A percentile compares a stretch with the other conserved stretches of the same genome.
These are phyloP conservation scores for Chaunax sp. DNA, from an alignment of 2,797 vertebrate genomes.

Conservation along the genomic window DNA sequence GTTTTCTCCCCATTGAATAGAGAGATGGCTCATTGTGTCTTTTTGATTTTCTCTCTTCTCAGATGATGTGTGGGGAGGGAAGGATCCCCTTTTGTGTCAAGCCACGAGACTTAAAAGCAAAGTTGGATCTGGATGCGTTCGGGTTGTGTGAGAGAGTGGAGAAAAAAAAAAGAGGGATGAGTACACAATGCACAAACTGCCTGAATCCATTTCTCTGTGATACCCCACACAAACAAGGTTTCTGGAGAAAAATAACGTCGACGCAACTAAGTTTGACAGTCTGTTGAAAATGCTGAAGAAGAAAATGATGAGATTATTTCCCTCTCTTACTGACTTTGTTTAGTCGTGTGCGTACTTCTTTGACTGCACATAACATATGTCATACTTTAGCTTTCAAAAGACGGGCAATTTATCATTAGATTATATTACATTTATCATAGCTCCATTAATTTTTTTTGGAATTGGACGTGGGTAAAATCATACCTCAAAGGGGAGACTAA, in stretches of 20 bases:
- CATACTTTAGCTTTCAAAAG: slow-evolving; percentile 35
- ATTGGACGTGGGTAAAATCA: slow-evolving; percentile 21
- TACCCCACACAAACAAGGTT: slow-evolving; percentile 62
- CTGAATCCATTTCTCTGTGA: slow-evolving; percentile 62
- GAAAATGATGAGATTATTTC: slow-evolving; percentile 51
- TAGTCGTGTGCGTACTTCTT: slow-evolving; percentile 13
- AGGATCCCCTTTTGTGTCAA: slow-evolving; percentile 82
- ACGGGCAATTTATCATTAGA: slow-evolving; percentile 22
- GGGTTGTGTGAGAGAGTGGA: slow-evolving; percentile 38
- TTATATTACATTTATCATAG: background rate
- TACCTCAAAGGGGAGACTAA: slow-evolving; percentile 38
- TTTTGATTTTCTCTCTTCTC: slow-evolving; percentile 80
- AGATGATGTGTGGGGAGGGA: slow-evolving; percentile 76
- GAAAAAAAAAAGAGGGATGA: slow-evolving; percentile 41
- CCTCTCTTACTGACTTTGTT: slow-evolving; percentile 31
- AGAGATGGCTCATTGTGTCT: slow-evolving; percentile 77
- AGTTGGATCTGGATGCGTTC: slow-evolving; percentile 75
- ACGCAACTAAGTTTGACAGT: slow-evolving; percentile 59
- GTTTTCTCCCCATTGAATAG: slow-evolving; percentile 76
- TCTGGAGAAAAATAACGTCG: slow-evolving; percentile 39
- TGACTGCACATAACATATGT: slow-evolving; percentile 42
- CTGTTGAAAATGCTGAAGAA: slow-evolving; percentile 61
- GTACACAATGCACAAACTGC: slow-evolving; percentile 63
- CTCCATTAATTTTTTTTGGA: slow-evolving; percentile 23
- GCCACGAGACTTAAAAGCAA: slow-evolving; percentile 81